A percentile compares a stretch with the other conserved stretches of the same genome.
Evolutionary conservation across 2,113 vertebrate species (phyloP).

Genomic region (Caracal caracal): DNA sequence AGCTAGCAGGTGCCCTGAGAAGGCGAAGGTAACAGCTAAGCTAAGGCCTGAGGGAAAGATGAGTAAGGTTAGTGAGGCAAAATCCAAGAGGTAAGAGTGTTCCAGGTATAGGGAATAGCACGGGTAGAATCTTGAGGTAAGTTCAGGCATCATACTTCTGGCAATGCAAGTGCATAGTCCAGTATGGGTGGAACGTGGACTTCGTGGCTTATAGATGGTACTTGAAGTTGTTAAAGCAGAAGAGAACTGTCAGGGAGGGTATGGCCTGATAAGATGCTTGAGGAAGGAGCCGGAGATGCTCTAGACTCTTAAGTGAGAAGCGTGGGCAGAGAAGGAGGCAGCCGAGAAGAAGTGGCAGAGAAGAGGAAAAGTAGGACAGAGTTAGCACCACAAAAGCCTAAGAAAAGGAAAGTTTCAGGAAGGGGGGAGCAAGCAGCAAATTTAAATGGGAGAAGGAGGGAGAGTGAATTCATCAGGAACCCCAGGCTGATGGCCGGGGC

Average conservation of each 20-base stretch:
- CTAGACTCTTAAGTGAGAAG: neutral
- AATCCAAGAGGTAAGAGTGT: neutral
- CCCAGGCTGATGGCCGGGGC: accelerated
- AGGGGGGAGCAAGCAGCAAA: neutral
- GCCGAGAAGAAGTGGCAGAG: neutral
- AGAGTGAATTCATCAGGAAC: too few species aligned
- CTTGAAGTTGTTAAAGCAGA: accelerated
- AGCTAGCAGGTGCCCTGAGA: neutral
- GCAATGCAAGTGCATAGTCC: neutral
- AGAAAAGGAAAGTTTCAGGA: neutral
- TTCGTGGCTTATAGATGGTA: neutral
- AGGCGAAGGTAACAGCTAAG: neutral
- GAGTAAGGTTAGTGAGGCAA: neutral
- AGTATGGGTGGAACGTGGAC: accelerated
- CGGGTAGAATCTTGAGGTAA: accelerated
- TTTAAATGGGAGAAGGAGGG: too few species aligned
- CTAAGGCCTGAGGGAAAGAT: neutral
- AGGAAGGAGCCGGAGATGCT: neutral
- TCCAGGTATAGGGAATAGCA: neutral
- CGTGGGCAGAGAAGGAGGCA: neutral
- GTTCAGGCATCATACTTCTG: neutral
- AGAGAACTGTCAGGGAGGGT: neutral
- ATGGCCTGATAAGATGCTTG: accelerated
- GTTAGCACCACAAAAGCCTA: neutral
- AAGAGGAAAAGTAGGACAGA: neutral